Conservation (phyloP, 2,113 vertebrate genomes). For the Lynx canadensis region DNA sequence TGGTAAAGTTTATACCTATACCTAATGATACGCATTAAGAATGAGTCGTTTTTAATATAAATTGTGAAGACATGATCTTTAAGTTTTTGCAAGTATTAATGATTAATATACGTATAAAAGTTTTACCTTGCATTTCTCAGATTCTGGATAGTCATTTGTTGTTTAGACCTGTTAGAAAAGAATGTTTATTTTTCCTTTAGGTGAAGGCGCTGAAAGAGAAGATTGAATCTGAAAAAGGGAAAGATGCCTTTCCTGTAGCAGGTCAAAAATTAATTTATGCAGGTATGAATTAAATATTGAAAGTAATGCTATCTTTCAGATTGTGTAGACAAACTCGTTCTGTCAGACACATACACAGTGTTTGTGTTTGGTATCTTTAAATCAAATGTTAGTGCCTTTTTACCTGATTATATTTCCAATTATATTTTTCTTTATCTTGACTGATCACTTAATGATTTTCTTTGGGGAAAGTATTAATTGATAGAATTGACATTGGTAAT, state of each 20-base stretch:
- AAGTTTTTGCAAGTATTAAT: neutral
- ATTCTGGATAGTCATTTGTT: constrained; percentile 16
- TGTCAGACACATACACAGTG: neutral
- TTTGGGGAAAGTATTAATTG: neutral
- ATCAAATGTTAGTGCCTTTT: neutral
- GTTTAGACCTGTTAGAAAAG: constrained; percentile 18
- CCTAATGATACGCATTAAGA: neutral
- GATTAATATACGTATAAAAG: neutral
- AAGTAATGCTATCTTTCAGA: constrained; percentile 11
- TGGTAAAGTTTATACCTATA: neutral
- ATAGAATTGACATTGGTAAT: neutral
- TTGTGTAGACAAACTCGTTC: constrained; percentile 20
- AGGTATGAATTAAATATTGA: constrained; percentile 86
- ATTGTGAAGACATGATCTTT: neutral
- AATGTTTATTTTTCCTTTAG: constrained; percentile 82
- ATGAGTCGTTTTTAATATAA: neutral
- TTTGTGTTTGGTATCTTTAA: neutral
- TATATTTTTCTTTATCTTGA: constrained; percentile 59
- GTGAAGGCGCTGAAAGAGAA: constrained; percentile 96
- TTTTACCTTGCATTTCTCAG: constrained; percentile 1
- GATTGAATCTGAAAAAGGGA: constrained; percentile 96
- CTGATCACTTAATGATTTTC: neutral
- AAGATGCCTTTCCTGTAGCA: constrained; percentile 94
- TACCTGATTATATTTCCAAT: neutral
- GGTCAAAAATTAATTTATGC: constrained; percentile 98